A percentile compares a stretch with the other conserved stretches of the same genome.
These are phyloP conservation scores for Oegoconia quadripuncta DNA, from an alignment of 2,888 invertebrate species.

Conservation along the genomic window DNA sequence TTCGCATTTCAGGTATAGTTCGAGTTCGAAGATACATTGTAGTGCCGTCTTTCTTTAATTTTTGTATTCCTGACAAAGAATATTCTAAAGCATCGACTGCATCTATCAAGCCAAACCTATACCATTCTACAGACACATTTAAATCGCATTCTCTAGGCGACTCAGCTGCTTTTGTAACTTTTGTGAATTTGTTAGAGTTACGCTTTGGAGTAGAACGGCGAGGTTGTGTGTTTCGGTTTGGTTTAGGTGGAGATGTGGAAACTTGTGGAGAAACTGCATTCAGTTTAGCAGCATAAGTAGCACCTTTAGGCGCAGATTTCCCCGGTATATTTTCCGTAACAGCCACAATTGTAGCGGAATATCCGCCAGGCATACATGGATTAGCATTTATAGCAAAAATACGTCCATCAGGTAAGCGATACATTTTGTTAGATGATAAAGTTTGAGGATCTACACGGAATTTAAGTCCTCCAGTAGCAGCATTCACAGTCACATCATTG, in stretches of 20 bases:
- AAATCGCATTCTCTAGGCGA: conserved; percentile 46
- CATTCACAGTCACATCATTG: conserved; percentile 72
- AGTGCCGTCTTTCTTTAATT: conserved; percentile 69
- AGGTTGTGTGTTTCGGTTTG: conserved; percentile 3
- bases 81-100: conserved; percentile 79
- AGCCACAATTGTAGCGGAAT: conserved; percentile 74
- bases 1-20: conserved; percentile 69
- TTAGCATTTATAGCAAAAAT: conserved; percentile 73
- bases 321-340: conserved; percentile 46
- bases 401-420: conserved; percentile 70
- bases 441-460: conserved; percentile 74
- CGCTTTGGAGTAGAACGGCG: conserved; percentile 21
- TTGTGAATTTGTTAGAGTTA: conserved; percentile 23
- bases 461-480: conserved; percentile 67
- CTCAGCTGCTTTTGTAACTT: conserved; percentile 21
- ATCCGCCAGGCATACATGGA: conserved; percentile 72
- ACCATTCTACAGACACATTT: conserved; percentile 77
- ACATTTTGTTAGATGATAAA: conserved; percentile 73
- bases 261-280: conserved; percentile 39
- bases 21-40: conserved; percentile 65
- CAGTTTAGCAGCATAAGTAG: conserved; percentile 61
- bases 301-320: conserved; percentile 43
- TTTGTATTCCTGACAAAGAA: conserved; percentile 70
- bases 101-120: conserved; percentile 77
- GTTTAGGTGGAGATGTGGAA: conserved; percentile 23